Conservation (phyloP, 2,113 vertebrate species). For the Neoarius graeffei region DNA sequence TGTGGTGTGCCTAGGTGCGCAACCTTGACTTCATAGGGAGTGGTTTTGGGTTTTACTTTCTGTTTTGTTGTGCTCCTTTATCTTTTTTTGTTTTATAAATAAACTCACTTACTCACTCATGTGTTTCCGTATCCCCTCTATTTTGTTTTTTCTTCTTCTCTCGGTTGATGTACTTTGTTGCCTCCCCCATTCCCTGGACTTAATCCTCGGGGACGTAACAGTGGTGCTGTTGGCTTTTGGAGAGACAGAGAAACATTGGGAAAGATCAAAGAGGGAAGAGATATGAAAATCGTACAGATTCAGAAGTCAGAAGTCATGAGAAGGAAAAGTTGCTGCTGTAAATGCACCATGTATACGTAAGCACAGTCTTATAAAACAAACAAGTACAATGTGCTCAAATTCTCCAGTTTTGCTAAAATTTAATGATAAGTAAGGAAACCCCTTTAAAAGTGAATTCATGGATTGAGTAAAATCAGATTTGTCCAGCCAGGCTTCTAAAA, state of each 20-base stretch:
- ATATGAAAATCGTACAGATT: conserved; percentile 56
- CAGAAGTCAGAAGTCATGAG: conserved; percentile 56
- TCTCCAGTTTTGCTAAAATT: conserved; percentile 51
- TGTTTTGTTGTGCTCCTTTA: too few relatives aligned
- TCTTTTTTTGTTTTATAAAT: too few relatives aligned
- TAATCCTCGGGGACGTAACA: too few relatives aligned
- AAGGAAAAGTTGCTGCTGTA: conserved; percentile 53
- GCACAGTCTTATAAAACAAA: not conserved
- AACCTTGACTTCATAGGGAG: too few relatives aligned
- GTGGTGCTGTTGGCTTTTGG: conserved; percentile 57
- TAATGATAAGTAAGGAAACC: conserved; percentile 53
- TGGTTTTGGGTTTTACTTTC: too few relatives aligned
- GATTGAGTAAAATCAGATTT: conserved; percentile 38
- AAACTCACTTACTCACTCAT: too few relatives aligned
- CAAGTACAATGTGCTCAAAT: not conserved
- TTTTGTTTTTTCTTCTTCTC: too few relatives aligned
- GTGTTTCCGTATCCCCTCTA: too few relatives aligned
- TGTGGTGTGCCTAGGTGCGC: too few relatives aligned
- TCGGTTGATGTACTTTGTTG: too few relatives aligned
- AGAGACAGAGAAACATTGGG: conserved; percentile 48
- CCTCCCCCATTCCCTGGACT: too few relatives aligned
- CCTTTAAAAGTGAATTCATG: conserved; percentile 50
- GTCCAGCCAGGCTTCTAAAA: conserved; percentile 26
- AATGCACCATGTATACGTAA: conserved; percentile 50
- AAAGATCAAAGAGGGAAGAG: conserved; percentile 26